phyloP scores from a whole-genome alignment of 1,140 invertebrate genomes.

The Drosophila saltans region DNA sequence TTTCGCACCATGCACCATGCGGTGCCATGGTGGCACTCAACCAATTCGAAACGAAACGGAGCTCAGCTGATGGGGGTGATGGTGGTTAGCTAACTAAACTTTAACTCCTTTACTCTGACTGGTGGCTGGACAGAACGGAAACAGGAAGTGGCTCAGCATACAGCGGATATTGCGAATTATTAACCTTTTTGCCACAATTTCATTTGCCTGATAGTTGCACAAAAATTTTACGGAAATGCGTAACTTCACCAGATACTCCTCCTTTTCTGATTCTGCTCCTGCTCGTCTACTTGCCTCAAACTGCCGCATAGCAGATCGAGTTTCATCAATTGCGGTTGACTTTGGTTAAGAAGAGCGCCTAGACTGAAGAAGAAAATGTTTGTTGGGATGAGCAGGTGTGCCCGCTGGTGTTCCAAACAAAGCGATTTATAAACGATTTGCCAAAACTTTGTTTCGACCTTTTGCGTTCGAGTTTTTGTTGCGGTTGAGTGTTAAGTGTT shows the following conservation, averaged over 20 bases:
- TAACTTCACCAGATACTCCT: neutral
- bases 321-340: constrained; percentile 25
- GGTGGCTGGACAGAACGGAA: constrained; percentile 52
- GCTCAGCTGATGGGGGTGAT: neutral
- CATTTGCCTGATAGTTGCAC: constrained; percentile 17
- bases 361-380: neutral
- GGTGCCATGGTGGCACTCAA: constrained; percentile 17
- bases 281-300: neutral
- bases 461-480: constrained; percentile 46
- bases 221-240: constrained; percentile 9
- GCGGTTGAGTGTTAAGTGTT: constrained; percentile 70
- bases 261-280: neutral
- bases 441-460: constrained; percentile 64
- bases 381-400: constrained; percentile 20
- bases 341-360: constrained; percentile 10
- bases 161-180: constrained; percentile 78
- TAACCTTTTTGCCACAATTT: constrained; percentile 60
- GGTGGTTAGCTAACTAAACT: constrained; percentile 25
- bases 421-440: constrained; percentile 80
- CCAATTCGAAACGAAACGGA: no score
- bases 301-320: constrained; percentile 15
- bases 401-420: constrained; percentile 52
- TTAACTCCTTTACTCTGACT: constrained; percentile 33
- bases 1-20: constrained; percentile 24
- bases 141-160: constrained; percentile 61